Evolutionary conservation across 2,113 vertebrate genomes (phyloP), one percentile per base, ranked within the genome.

Genomic region (Urocitellus parryii): DNA sequence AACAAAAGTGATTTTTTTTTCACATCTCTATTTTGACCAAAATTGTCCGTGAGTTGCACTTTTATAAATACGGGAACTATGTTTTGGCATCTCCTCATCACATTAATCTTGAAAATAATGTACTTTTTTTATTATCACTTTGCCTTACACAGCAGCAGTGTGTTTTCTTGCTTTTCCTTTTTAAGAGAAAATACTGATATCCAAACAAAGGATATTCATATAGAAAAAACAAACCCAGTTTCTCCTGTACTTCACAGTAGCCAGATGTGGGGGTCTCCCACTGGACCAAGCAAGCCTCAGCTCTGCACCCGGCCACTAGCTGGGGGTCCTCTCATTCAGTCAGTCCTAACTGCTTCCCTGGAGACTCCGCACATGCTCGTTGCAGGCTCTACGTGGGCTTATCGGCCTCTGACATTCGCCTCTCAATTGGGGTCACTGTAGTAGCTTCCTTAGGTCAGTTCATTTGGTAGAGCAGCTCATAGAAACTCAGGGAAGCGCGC

Each of bases 51-150:
- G 42, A 5, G 7, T 82, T 90, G n/a, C n/a, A 72, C 32, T 72
- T 85, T 84, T 94, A 51, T 92, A 65, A 24, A 81, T 65, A 72
- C 4, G 61, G 34, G 70, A 90, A 45, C 42, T 51, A 37, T 27
- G 79, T 73, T 93, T 91, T n/a, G 79, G 85, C 45, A 48, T 53
- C 20, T 96, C 34, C 16, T 79, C 58, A 37, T 63, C 29, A 42
- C 58, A 39, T 68, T 88, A 58, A 88, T 32, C 88, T 94, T 94
- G 56, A 89, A 37, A 78, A 61, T 91, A 79, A 76, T 42, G 8
- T 79, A 79, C 39, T 80, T 94, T 91, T 79, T 79, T 13, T 8
- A 32, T 65, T 65, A 29, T 76, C 24, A 56, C 29, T 65, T 90
- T 68, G 25, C 27, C 76, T 73, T 96, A 18, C 79, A 63, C 20